phyloP scores from a whole-genome alignment of 2,888 invertebrate species.

The Apotomis capreana region DNA sequence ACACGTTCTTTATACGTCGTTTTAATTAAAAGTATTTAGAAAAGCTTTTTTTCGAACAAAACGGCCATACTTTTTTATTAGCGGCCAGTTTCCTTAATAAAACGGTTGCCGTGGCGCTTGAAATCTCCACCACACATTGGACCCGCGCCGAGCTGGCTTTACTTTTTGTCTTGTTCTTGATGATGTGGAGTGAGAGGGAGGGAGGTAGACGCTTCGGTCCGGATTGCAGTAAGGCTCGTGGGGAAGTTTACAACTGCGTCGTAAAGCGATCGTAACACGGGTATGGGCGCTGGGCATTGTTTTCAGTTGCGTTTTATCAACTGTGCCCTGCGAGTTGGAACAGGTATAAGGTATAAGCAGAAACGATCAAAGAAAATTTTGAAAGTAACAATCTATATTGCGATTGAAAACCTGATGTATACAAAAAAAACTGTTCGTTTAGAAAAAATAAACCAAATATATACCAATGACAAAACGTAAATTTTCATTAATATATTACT shows the following conservation, averaged over 20 bases:
- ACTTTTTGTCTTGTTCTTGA: constrained; percentile 20
- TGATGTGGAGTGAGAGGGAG: constrained; percentile 12
- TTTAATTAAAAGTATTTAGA: constrained; percentile 34
- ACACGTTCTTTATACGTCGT: constrained; percentile 27
- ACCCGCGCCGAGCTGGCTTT: constrained; percentile 22
- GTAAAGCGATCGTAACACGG: constrained; percentile 62
- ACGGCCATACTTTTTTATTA: constrained; percentile 27
- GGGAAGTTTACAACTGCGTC: constrained; percentile 44
- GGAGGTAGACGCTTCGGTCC: constrained; percentile 18
- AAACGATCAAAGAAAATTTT: background rate
- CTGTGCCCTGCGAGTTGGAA: constrained; percentile 21
- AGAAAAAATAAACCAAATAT: too few species aligned
- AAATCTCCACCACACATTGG: constrained; percentile 31
- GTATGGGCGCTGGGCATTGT: constrained; percentile 56
- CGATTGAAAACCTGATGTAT: too few species aligned
- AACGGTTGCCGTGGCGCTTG: constrained; percentile 36
- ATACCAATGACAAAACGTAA: too few species aligned
- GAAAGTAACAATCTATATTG: background rate
- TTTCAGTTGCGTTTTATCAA: constrained; percentile 57
- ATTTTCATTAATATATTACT: too few species aligned
- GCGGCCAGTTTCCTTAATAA: constrained; percentile 41
- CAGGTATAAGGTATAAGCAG: constrained; percentile 5
- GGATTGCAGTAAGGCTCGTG: constrained; percentile 33
- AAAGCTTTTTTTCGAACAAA: constrained; percentile 29
- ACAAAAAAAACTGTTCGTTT: too few species aligned